Percentiles rank a stretch among this genome's conserved stretches.
Evolutionary conservation across 2,113 vertebrate species (phyloP).

Genomic region (Hippolais icterina): DNA sequence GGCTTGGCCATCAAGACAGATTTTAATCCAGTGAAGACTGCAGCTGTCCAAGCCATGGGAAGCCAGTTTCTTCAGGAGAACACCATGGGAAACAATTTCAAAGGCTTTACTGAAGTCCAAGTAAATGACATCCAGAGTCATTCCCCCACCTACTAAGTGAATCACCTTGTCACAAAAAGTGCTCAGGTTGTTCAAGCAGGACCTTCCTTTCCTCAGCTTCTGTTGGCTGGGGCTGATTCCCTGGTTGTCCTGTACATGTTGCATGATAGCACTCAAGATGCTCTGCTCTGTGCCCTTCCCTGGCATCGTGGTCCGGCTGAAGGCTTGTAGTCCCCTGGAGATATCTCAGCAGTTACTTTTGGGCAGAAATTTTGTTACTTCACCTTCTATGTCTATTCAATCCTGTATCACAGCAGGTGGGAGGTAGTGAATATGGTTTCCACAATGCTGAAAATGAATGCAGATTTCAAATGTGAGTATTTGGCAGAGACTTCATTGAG

Average conservation of each 20-base stretch:
- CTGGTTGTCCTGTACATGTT: background rate
- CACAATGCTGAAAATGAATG: background rate
- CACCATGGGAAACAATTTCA: background rate
- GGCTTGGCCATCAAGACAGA: background rate
- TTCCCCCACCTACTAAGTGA: background rate
- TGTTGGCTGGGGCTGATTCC: background rate
- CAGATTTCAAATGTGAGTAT: background rate
- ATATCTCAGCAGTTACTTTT: background rate
- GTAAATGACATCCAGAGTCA: background rate
- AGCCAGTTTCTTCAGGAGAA: background rate
- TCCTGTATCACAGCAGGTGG: background rate
- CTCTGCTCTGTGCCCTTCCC: background rate
- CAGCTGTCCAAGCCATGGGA: background rate
- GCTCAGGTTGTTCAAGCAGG: background rate
- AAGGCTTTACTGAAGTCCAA: background rate
- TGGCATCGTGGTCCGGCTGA: background rate
- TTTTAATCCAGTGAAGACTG: background rate
- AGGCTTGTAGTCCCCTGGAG: background rate
- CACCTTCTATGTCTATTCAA: background rate
- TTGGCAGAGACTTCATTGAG: background rate
- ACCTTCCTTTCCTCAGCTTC: background rate
- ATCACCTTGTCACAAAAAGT: background rate
- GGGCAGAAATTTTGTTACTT: background rate
- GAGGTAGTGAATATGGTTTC: background rate
- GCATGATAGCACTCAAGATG: background rate